Percentiles rank a stretch among this genome's conserved stretches.
Evolutionary conservation across 2,888 invertebrate species (phyloP).

Genomic region (Parelbella ahira): DNA sequence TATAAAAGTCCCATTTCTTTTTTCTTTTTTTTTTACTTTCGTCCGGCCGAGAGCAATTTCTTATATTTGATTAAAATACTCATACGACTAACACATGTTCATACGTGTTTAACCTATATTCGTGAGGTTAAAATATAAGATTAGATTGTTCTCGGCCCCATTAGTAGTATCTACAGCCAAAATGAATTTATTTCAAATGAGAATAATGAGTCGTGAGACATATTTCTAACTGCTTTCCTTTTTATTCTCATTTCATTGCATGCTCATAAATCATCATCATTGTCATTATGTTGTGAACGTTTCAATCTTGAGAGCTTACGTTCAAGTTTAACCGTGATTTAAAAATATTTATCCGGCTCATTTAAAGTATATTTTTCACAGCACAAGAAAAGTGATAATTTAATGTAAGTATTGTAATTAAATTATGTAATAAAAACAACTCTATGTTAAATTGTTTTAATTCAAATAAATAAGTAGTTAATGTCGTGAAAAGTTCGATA

Average conservation of each 20-base stretch:
- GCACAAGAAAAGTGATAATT: too few species aligned
- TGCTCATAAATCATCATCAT: constrained; percentile 22
- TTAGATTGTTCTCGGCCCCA: constrained; percentile 18
- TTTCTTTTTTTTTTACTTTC: constrained; percentile 21
- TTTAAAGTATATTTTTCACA: too few species aligned
- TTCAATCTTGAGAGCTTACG: constrained; percentile 15
- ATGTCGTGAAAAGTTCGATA: too few species aligned
- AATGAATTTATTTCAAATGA: constrained; percentile 15
- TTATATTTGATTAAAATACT: constrained; percentile 1
- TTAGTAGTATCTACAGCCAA: constrained; percentile 11
- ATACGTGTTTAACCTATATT: constrained; percentile 10
- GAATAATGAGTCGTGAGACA: constrained; percentile 16
- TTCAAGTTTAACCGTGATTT: constrained; percentile 9
- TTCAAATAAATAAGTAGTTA: too few species aligned
- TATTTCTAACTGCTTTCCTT: constrained; percentile 13
- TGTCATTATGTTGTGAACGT: constrained; percentile 13
- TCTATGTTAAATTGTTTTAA: too few species aligned
- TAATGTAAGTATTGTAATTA: too few species aligned
- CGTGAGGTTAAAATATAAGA: constrained; percentile 10
- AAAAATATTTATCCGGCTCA: too few species aligned
- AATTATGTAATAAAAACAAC: too few species aligned
- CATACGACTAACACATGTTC: constrained; percentile 8
- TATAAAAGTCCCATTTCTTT: constrained; percentile 23
- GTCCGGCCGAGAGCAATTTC: constrained; percentile 22
- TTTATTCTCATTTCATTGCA: constrained; percentile 22